Conservation (phyloP, 2,113 vertebrate species). For the Acrocephalus kingi region DNA sequence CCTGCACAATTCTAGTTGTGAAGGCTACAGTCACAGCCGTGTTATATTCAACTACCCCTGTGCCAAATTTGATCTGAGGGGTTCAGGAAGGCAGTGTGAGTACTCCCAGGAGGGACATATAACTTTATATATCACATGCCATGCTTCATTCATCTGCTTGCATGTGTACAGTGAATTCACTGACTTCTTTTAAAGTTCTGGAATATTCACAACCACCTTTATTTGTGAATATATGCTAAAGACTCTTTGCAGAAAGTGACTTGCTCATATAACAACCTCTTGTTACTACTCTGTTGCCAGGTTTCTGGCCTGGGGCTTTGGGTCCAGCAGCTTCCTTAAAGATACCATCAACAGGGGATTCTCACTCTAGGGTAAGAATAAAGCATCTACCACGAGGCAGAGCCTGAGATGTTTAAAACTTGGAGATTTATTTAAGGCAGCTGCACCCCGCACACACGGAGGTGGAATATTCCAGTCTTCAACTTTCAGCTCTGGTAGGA, state of each 20-base stretch:
- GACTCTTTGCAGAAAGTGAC: neutral
- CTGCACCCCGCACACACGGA: neutral
- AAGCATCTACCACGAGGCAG: neutral
- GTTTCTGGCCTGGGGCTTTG: neutral
- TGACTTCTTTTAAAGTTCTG: neutral
- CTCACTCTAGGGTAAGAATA: slow-evolving; percentile 8
- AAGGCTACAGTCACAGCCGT: neutral
- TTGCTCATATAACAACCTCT: neutral
- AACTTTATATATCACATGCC: neutral
- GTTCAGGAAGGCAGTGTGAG: neutral
- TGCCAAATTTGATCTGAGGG: neutral
- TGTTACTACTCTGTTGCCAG: neutral
- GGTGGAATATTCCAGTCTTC: slow-evolving; percentile 31
- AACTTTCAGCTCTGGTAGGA: neutral
- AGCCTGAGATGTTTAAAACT: neutral
- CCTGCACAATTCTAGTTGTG: neutral
- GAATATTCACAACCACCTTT: neutral
- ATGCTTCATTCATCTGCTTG: neutral
- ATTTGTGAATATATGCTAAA: neutral
- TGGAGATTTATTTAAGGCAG: slow-evolving; percentile 24
- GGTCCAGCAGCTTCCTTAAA: slow-evolving; percentile 12
- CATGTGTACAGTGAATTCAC: neutral
- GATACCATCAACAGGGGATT: neutral
- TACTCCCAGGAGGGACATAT: neutral
- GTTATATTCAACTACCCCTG: neutral